Evolutionary conservation across 2,888 invertebrate genomes (phyloP), one percentile per base, ranked within the genome.

Genomic region (Aphrophora alni): DNA sequence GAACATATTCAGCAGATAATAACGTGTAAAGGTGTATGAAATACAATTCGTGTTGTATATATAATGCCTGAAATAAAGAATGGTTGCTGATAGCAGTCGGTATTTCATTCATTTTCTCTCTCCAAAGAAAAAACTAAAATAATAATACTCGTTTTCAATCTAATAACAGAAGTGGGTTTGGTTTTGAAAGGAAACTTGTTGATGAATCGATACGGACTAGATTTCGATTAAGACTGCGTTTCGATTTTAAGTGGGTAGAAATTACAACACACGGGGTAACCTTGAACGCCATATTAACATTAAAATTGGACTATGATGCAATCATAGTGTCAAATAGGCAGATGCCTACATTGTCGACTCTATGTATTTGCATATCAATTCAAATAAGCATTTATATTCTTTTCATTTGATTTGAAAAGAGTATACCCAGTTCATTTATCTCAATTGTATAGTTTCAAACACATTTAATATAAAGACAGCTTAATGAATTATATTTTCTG

Each of bases 261-360:
- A n/a, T 59, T 59, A 59, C 59, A 59, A 59, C 59, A 59, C 59
- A 59, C n/a, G 59, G 2, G 21, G 59, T 21, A 59, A 59, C 59
- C 59, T 59, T 59, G 21, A 10, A 21, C 59, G 5, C 4, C 21
- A 4, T 59, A 59, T 59, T 59, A 59, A 3, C 59, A 59, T 59
- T n/a, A 59, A 59, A 59, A 59, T 59, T 59, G 59, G 59, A 21
- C 59, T 59, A 21, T 59, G 59, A 59, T 59, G 59, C 59, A 59
- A 59, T 3, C 59, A 21, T 21, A 59, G 59, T 59, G 21, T 59
- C 59, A n/a, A 59, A n/a, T 59, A 59, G 59, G 21, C 59, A 59
- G 59, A 59, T 59, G 59, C 59, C 59, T 59, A 59, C 59, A 59
- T 21, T 59, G 59, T 59, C 21, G 12, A 8, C 10, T 59, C 59